Percentiles rank a stretch among this genome's conserved stretches.
These are phyloP conservation scores for Mesorhabditis spiculigera DNA, from an alignment of 2,888 invertebrate species.

Conservation along the genomic window DNA sequence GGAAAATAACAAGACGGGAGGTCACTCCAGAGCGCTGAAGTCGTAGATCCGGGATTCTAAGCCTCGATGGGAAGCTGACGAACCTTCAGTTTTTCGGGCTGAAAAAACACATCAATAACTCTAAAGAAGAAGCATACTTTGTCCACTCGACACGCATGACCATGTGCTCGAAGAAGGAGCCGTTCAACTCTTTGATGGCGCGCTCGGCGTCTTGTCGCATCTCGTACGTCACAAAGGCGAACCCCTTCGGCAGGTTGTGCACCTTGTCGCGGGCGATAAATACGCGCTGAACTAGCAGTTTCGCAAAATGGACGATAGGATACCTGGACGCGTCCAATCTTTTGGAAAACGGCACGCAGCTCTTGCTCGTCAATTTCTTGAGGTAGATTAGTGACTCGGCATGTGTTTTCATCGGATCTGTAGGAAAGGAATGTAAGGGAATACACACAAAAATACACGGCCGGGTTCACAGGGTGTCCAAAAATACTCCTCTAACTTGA, in stretches of 20 bases:
- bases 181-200: conserved; percentile 72
- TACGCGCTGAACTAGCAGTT: conserved; percentile 70
- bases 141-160: conserved; percentile 77
- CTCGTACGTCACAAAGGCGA: conserved; percentile 96
- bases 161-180: conserved; percentile 73
- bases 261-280: conserved; percentile 86
- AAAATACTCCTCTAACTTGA: conserved; percentile 7
- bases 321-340: conserved; percentile 70
- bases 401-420: conserved; percentile 70
- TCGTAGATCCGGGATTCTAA: too few relatives aligned
- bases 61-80: too few relatives aligned
- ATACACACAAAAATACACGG: background rate
- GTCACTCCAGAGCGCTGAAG: too few relatives aligned
- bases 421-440: conserved; percentile 6
- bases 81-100: background rate
- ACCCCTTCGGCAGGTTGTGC: conserved; percentile 71
- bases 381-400: conserved; percentile 92
- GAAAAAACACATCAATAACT: background rate
- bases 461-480: conserved; percentile 8
- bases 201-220: conserved; percentile 68
- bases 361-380: conserved; percentile 89
- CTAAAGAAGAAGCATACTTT: conserved; percentile 20
- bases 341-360: conserved; percentile 88
- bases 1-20: too few relatives aligned
- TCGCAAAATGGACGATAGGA: background rate